Conservation (phyloP, 2,797 vertebrate species). For the Onychomys arenicola region DNA sequence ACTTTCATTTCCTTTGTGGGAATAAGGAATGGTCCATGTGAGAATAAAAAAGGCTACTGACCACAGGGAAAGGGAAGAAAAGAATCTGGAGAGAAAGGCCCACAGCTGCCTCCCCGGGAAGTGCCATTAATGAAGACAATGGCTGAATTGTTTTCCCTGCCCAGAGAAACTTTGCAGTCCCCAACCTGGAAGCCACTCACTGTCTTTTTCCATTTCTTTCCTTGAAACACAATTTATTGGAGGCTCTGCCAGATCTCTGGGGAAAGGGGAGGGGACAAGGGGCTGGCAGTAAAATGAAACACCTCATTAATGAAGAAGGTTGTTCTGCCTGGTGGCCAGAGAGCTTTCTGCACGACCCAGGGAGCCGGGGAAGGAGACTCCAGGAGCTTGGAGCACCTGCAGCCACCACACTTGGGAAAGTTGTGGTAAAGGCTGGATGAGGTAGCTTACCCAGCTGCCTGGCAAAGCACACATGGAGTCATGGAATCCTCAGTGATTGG, state of each 20-base stretch:
- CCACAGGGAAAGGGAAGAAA: conserved; percentile 58
- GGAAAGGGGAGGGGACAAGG: conserved; percentile 66
- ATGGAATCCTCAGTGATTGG: not conserved
- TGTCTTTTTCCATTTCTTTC: conserved; percentile 75
- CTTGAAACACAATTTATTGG: conserved; percentile 80
- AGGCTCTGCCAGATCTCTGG: conserved; percentile 71
- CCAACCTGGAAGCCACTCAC: conserved; percentile 63
- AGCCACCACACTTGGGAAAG: not conserved
- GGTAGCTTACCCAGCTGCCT: not conserved
- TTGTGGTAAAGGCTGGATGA: not conserved
- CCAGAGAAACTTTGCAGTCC: conserved; percentile 45
- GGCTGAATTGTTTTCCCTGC: conserved; percentile 62
- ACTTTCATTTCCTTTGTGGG: conserved; percentile 68
- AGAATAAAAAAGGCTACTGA: conserved; percentile 76
- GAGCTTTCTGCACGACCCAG: conserved; percentile 60
- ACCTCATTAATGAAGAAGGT: conserved; percentile 75
- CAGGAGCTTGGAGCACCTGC: conserved; percentile 12
- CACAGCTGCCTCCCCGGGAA: conserved; percentile 63
- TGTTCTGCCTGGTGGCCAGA: conserved; percentile 57
- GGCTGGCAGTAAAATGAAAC: conserved; percentile 81
- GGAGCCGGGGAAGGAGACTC: not conserved
- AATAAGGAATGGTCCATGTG: conserved; percentile 41
- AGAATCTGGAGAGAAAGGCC: not conserved
- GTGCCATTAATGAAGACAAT: conserved; percentile 60
- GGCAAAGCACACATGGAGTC: not conserved